phyloP scores from a whole-genome alignment of 2,797 vertebrate species.

The Gallirallus australis region DNA sequence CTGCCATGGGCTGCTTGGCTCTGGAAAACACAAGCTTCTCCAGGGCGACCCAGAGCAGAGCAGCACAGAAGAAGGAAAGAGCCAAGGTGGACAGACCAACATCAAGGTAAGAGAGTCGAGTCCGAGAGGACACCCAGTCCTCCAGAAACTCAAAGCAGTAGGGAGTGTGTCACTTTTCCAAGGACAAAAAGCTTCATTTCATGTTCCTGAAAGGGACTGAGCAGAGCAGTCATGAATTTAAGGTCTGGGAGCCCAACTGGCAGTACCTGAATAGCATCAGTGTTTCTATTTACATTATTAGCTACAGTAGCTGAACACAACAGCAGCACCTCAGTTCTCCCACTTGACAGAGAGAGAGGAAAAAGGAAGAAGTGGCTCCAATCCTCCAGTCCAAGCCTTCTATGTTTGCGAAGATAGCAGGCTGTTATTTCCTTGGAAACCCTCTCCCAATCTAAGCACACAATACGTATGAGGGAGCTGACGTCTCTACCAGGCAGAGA shows the following conservation, averaged over 20 bases:
- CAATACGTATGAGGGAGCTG: background rate
- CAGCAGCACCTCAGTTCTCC: background rate
- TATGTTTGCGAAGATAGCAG: background rate
- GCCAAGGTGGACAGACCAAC: background rate
- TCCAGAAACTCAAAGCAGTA: background rate
- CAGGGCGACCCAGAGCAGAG: background rate
- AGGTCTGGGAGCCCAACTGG: background rate
- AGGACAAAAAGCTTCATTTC: background rate
- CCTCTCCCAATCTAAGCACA: background rate
- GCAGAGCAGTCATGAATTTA: background rate
- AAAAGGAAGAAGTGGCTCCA: background rate
- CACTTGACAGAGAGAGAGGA: background rate
- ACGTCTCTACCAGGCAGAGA: background rate
- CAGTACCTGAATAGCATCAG: background rate
- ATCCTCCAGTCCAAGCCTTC: background rate
- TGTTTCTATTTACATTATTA: background rate
- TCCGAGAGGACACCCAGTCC: background rate
- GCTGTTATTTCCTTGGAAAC: background rate
- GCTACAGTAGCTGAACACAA: background rate
- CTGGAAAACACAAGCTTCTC: background rate
- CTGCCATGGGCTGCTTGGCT: background rate
- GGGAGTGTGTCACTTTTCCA: background rate
- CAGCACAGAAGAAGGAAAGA: background rate
- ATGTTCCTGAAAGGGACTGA: background rate
- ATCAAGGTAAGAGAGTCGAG: rapidly evolving